A percentile compares a stretch with the other conserved stretches of the same genome.
Conservation (phyloP, 2,113 vertebrate species). For the Istiophorus platypterus region DNA sequence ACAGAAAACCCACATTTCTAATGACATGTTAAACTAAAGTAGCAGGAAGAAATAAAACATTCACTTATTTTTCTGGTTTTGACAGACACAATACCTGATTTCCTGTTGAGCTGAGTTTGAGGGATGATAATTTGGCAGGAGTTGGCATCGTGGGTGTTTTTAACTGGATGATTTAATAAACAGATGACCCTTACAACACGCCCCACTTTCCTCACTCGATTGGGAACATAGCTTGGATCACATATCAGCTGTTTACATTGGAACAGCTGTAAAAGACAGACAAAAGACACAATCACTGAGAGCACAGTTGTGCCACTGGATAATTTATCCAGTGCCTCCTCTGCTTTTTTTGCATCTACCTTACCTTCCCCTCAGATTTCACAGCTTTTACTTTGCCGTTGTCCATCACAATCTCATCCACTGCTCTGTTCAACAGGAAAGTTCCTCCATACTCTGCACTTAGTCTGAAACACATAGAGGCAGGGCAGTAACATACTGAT, state of each 20-base stretch:
- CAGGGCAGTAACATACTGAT: not conserved
- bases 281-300: not conserved
- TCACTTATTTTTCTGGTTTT: not conserved
- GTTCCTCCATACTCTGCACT: slow-evolving; percentile 93
- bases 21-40: not conserved
- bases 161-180: slow-evolving; percentile 94
- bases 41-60: not conserved
- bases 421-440: slow-evolving; percentile 92
- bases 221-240: slow-evolving; percentile 91
- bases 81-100: slow-evolving; percentile 86
- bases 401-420: slow-evolving; percentile 93
- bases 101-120: slow-evolving; percentile 92
- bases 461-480: slow-evolving; percentile 83
- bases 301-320: not conserved
- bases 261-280: slow-evolving; percentile 84
- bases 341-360: not conserved
- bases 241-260: slow-evolving; percentile 97
- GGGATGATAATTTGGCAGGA: slow-evolving; percentile 98
- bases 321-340: not conserved
- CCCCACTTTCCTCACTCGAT: slow-evolving; percentile 90
- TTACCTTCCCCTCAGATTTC: slow-evolving; percentile 94
- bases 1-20: not conserved
- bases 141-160: slow-evolving; percentile 92
- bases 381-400: slow-evolving; percentile 92
- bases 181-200: slow-evolving; percentile 94